Evolutionary conservation across 2,888 invertebrate species (phyloP).

Genomic region (Troides oblongomaculatus): DNA sequence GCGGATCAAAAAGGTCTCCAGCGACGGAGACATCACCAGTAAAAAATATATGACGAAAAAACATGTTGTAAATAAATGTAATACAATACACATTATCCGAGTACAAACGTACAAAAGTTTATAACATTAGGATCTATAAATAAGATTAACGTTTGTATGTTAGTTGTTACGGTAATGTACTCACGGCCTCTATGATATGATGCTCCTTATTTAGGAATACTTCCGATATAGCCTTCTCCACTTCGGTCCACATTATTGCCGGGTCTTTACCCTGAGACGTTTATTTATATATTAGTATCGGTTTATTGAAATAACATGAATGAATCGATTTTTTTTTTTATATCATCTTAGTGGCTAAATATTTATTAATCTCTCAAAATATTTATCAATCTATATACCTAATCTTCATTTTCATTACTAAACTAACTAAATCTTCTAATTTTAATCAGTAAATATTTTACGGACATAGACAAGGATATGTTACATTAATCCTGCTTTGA

Average conservation of each 20-base stretch:
- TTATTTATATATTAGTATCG: constrained; percentile 7
- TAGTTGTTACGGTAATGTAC: constrained; percentile 34
- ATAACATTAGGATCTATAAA: background rate
- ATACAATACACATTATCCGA: background rate
- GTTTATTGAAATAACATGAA: background rate
- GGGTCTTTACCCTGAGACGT: constrained; percentile 83
- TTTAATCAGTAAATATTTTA: no score
- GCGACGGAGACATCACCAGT: background rate
- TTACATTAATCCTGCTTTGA: no score
- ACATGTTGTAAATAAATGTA: background rate
- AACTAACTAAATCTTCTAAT: no score
- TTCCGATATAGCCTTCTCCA: constrained; percentile 87
- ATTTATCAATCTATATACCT: no score
- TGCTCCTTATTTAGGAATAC: constrained; percentile 86
- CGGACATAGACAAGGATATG: no score
- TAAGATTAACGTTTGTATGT: background rate
- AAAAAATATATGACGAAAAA: background rate
- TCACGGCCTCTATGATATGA: constrained; percentile 81
- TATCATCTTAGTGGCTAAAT: background rate
- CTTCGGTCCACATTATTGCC: constrained; percentile 87
- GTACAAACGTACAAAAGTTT: background rate
- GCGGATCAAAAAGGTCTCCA: no score
- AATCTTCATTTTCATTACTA: no score
- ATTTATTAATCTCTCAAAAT: no score
- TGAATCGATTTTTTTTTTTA: background rate